These are phyloP conservation scores for pig (Sus scrofa) DNA, from an alignment of 2,113 vertebrate species.

Conservation along the genomic window DNA sequence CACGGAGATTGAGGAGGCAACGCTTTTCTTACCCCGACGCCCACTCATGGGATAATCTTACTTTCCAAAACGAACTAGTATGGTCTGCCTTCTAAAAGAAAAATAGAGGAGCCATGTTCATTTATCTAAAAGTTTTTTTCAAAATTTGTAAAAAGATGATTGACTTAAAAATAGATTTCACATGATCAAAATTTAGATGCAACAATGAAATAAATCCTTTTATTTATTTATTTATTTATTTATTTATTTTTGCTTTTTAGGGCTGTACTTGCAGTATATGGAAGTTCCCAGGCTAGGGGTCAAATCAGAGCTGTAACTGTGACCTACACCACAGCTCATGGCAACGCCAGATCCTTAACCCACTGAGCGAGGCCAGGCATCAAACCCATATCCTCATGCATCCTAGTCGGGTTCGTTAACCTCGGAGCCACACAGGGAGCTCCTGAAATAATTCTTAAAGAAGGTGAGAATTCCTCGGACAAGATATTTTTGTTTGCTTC, in stretches of 20 bases:
- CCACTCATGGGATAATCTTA: neutral
- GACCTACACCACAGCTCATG: too few relatives aligned
- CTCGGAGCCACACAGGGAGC: too few relatives aligned
- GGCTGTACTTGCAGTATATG: too few relatives aligned
- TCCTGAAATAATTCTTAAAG: neutral
- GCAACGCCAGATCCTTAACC: too few relatives aligned
- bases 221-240: too few relatives aligned
- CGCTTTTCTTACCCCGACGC: neutral
- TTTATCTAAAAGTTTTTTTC: neutral
- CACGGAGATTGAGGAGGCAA: neutral
- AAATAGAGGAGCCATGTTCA: neutral
- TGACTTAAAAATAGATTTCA: neutral
- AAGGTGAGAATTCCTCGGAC: neutral
- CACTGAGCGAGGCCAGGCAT: too few relatives aligned
- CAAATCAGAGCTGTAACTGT: too few relatives aligned
- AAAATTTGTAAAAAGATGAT: neutral
- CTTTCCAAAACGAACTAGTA: neutral
- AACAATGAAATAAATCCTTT: neutral
- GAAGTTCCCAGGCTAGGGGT: too few relatives aligned
- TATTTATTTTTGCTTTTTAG: too few relatives aligned
- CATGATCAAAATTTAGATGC: neutral
- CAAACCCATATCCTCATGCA: too few relatives aligned
- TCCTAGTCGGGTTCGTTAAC: too few relatives aligned
- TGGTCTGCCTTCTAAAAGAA: neutral
- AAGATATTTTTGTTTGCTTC: constrained; percentile 14